A percentile compares a stretch with the other conserved stretches of the same genome.
These are phyloP conservation scores for Cetonia aurata DNA, from an alignment of 2,888 invertebrate genomes.

Conservation along the genomic window DNA sequence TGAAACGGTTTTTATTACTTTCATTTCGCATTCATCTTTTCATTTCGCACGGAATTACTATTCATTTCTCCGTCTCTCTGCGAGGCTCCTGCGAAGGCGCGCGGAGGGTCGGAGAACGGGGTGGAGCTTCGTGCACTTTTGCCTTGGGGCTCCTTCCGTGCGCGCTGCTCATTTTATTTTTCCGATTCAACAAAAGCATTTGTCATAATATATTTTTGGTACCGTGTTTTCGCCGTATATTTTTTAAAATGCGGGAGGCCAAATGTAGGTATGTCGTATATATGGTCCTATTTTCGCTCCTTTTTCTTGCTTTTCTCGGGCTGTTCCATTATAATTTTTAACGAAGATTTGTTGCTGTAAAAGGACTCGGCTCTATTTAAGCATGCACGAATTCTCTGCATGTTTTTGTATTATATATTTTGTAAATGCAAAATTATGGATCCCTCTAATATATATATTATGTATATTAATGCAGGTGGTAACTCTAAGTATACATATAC, in stretches of 20 bases:
- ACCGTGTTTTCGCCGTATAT: constrained; percentile 27
- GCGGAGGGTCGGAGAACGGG: constrained; percentile 8
- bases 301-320: not conserved
- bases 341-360: constrained; percentile 16
- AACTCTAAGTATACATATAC: too few species aligned
- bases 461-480: too few species aligned
- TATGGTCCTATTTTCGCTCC: not conserved
- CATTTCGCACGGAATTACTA: constrained; percentile 52
- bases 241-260: constrained; percentile 5
- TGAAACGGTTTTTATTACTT: constrained; percentile 54
- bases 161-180: constrained; percentile 44
- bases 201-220: constrained; percentile 49
- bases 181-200: constrained; percentile 47
- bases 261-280: not conserved
- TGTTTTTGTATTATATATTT: too few species aligned
- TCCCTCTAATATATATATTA: too few species aligned
- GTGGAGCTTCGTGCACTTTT: constrained; percentile 1
- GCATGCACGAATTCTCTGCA: not conserved
- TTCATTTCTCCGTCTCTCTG: constrained; percentile 47
- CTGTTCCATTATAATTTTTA: constrained; percentile 23
- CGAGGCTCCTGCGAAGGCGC: constrained; percentile 12
- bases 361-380: not conserved
- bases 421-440: too few species aligned
- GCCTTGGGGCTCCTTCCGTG: constrained; percentile 13
- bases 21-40: constrained; percentile 56